A percentile compares a stretch with the other conserved stretches of the same genome.
phyloP scores from a whole-genome alignment of 1,140 invertebrate genomes.

The Scaptomyza pallida region DNA sequence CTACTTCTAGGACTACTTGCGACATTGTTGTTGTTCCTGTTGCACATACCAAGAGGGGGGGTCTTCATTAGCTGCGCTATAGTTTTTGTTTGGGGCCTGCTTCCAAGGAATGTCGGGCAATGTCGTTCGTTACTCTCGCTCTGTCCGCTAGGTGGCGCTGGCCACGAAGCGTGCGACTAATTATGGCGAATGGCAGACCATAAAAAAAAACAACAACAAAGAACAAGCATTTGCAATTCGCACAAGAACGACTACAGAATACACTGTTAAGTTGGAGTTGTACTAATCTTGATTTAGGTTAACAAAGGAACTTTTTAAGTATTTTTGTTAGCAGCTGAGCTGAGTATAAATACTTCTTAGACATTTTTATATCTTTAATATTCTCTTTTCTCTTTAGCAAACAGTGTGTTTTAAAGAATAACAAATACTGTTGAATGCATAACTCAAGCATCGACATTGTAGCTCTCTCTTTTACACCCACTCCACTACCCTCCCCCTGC shows the following conservation, averaged over 20 bases:
- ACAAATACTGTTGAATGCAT: constrained; percentile 38
- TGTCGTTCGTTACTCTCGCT: constrained; percentile 78
- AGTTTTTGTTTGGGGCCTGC: constrained; percentile 13
- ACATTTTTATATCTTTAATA: too few species aligned
- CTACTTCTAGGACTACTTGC: constrained; percentile 27
- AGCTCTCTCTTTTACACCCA: background rate
- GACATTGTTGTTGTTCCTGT: constrained; percentile 21
- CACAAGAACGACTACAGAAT: constrained; percentile 1
- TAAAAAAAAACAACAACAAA: constrained; percentile 17
- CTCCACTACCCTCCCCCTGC: background rate
- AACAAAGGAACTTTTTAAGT: too few species aligned
- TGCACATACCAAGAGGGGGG: constrained; percentile 22
- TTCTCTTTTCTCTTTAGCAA: background rate
- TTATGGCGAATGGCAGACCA: constrained; percentile 51
- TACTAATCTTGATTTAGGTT: too few species aligned
- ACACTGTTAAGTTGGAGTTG: background rate
- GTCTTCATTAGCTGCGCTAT: constrained; percentile 65
- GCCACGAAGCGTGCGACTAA: constrained; percentile 61
- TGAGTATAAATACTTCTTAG: background rate
- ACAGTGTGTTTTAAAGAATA: constrained; percentile 29
- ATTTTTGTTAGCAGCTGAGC: too few species aligned
- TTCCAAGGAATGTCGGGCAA: constrained; percentile 71
- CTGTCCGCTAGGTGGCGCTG: constrained; percentile 66
- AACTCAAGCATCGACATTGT: constrained; percentile 28
- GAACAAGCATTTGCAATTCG: too few species aligned